These are phyloP conservation scores for Ariopsis seemanni DNA, from an alignment of 2,113 vertebrate genomes.

Conservation along the genomic window DNA sequence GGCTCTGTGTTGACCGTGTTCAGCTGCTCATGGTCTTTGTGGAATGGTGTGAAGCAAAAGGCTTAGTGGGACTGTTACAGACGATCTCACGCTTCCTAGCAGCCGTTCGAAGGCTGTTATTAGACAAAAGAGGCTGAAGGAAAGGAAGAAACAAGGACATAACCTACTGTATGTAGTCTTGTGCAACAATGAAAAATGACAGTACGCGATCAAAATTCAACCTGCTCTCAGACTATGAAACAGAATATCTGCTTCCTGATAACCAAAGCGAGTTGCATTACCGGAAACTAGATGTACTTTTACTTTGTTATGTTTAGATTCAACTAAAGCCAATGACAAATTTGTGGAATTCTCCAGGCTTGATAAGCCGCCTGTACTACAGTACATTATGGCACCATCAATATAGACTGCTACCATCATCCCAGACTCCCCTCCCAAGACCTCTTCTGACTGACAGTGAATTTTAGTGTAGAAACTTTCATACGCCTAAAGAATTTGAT, in stretches of 20 bases:
- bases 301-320: not conserved
- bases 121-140: slow-evolving; percentile 3
- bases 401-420: not conserved
- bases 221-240: not conserved
- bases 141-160: not conserved
- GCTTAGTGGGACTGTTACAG: slow-evolving; percentile 45
- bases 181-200: not conserved
- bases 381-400: not conserved
- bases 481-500: slow-evolving; percentile 16
- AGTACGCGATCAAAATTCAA: not conserved
- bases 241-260: not conserved
- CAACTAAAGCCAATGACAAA: not conserved
- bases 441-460: not conserved
- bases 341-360: not conserved
- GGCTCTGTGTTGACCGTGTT: not conserved
- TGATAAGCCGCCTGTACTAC: not conserved
- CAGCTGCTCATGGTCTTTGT: slow-evolving; percentile 59
- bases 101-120: not conserved
- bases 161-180: too few species aligned
- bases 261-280: too few species aligned
- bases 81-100: slow-evolving; percentile 33
- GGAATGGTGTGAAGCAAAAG: slow-evolving; percentile 49
- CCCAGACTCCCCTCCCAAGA: not conserved
- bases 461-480: not conserved
- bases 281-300: not conserved